Evolutionary conservation across 1,140 invertebrate genomes (phyloP).

Genomic region (Oreohelix idahoensis): DNA sequence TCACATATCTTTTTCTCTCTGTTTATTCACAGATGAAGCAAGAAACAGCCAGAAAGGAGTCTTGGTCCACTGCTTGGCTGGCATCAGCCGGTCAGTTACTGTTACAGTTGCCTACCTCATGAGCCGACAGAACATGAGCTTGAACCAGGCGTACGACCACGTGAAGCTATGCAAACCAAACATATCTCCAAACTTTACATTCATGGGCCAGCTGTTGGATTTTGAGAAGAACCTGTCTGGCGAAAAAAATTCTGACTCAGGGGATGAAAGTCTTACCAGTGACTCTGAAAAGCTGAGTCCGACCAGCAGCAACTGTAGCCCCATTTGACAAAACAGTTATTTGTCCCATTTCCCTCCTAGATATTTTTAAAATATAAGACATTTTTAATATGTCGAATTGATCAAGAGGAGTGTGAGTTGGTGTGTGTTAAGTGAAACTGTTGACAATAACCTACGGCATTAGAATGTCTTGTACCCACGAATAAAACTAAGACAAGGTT

Average conservation of each 20-base stretch:
- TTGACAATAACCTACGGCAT: too few relatives aligned
- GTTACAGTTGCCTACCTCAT: slow-evolving; percentile 73
- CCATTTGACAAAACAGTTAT: slow-evolving; percentile 13
- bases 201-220: slow-evolving; percentile 95
- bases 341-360: too few relatives aligned
- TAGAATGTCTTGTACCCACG: too few relatives aligned
- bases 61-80: slow-evolving; percentile 72
- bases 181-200: slow-evolving; percentile 97
- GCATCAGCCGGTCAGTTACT: slow-evolving; percentile 71
- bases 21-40: slow-evolving; percentile 86
- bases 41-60: slow-evolving; percentile 81
- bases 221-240: slow-evolving; percentile 79
- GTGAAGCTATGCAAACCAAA: slow-evolving; percentile 92
- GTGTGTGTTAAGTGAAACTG: too few relatives aligned
- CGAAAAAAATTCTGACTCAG: slow-evolving; percentile 23
- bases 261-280: slow-evolving; percentile 25
- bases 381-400: too few relatives aligned
- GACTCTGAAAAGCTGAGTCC: slow-evolving; percentile 39
- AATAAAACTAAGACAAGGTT: too few relatives aligned
- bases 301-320: slow-evolving; percentile 35
- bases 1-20: too few relatives aligned
- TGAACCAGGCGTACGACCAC: slow-evolving; percentile 95
- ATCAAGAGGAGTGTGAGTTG: too few relatives aligned
- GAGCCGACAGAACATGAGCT: slow-evolving; percentile 80
- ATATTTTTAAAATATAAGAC: too few relatives aligned